A percentile compares a stretch with the other conserved stretches of the same genome.
phyloP scores from a whole-genome alignment of 1,140 invertebrate genomes.

The Chlorops oryzae region DNA sequence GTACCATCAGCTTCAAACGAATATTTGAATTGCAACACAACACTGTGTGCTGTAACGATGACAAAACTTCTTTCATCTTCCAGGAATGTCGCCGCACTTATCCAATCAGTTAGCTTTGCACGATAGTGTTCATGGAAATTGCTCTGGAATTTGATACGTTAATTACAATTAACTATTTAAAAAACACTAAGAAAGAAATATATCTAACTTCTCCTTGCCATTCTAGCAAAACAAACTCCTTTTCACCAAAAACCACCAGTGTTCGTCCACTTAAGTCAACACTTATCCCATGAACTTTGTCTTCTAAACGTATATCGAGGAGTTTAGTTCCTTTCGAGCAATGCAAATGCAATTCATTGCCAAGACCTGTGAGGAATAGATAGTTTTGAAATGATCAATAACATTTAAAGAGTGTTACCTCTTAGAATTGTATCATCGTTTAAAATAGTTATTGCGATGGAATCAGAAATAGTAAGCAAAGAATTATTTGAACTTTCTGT shows the following conservation, averaged over 20 bases:
- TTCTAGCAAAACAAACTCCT: slow-evolving; percentile 13
- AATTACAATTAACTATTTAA: too few species aligned
- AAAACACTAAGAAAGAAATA: too few species aligned
- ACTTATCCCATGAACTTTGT: slow-evolving; percentile 16
- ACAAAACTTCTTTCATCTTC: slow-evolving; percentile 20
- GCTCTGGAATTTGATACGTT: slow-evolving; percentile 3
- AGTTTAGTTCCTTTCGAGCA: not conserved
- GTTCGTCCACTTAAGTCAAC: not conserved
- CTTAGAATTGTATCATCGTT: slow-evolving; percentile 10
- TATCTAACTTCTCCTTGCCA: not conserved
- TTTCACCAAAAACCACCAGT: slow-evolving; percentile 15
- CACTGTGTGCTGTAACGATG: slow-evolving; percentile 33
- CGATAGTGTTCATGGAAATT: slow-evolving; percentile 22
- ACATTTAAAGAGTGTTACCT: not conserved
- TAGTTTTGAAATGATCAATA: not conserved
- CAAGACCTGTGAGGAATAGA: slow-evolving; percentile 8
- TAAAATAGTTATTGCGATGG: slow-evolving; percentile 15
- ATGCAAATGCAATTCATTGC: slow-evolving; percentile 17
- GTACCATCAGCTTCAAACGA: not conserved
- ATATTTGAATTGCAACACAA: slow-evolving; percentile 22
- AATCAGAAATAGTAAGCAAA: slow-evolving; percentile 13
- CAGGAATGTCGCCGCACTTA: slow-evolving; percentile 29
- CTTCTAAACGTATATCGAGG: slow-evolving; percentile 7
- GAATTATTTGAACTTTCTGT: too few species aligned
- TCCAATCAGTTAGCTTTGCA: slow-evolving; percentile 36